Base-by-base conservation (phyloP, 2,888 invertebrate species). In the Latheticus oryzae region DNA sequence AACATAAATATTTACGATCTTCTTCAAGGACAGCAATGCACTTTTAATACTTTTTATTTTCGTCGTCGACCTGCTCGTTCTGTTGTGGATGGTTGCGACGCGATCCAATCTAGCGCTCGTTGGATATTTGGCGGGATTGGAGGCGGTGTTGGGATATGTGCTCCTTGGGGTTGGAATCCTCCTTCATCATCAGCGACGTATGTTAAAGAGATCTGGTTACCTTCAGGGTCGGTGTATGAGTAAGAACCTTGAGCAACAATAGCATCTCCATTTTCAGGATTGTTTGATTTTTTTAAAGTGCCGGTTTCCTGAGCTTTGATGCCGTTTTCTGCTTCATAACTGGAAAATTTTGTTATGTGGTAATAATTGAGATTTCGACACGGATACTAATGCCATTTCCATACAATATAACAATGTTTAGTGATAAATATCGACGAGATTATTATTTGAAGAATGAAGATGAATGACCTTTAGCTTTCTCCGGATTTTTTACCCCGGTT, bases 271-370 rank as follows among this genome's bases (percentile, higher is more conserved):
- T 83, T 79, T 61, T 90, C 88, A 1, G 89, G 83, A 40, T 87
- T 83, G 43, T 82, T 83, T 4, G 87, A 86, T 72, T 88, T 87
- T 79, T 91, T 91, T 67, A 91, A 76, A 15, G 88, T 87, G 8
- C 91, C 91, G 8, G 85, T 84, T 78, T 91, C 91, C 73, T 91
- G 87, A 1, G 88, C 90, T 74, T 90, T 88, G 54, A 91, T 91
- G 53, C 90, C 90, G 72, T 91, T 91, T 55, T 88, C 90, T 11
- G 91, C 87, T 80, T 91, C 91, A 72, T 86, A 91, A 74, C 91
- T 91, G 47, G 8, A 35, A 45, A 47, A 32, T 47, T 28, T 16
- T 30, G 11, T 35, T 26, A 28, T 26, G 16, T 21, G 19, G n/a
- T n/a, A n/a, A n/a, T n/a, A n/a, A n/a, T n/a, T n/a, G n/a, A n/a